Base-by-base conservation (phyloP, 2,797 vertebrate species). In the Sphaeramia orbicularis region DNA sequence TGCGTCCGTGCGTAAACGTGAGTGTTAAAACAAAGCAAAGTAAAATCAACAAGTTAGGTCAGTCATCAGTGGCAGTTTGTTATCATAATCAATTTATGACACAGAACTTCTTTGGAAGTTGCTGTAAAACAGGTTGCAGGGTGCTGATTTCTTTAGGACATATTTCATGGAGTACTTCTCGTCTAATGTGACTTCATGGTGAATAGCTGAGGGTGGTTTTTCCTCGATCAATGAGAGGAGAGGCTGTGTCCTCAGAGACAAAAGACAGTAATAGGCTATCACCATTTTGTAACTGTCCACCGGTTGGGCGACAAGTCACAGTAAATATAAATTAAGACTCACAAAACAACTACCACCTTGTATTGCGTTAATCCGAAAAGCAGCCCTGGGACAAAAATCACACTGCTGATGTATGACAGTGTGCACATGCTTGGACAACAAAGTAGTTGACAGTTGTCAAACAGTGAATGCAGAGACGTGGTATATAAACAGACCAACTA, bases 1-100 rank as follows among this genome's bases (percentile, higher is more conserved):
- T 35, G 57, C 10, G 65, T 63, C 65, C 56, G 69, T 78, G 85
- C 66, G 71, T 86, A 74, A 78, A 82, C 21, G 42, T 19, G 50
- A 44, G 72, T 67, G 64, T 67, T 52, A 72, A 42, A 36, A 65
- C 43, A 14, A 40, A 52, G 15, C 71, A 42, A 30, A 41, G 65
- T 64, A 57, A 72, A 68, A 58, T 8, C 63, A 68, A 55, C 36
- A 63, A 74, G 59, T 84, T 74, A 18, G 10, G 50, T 12, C 43
- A 54, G 12, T 61, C n/a, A 19, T 12, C 50, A 45, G 13, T 7
- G 50, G 2, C 19, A 21, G 18, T 5, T 30, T 52, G 12, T 42
- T 51, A 10, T 55, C 8, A 55, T 15, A 32, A 32, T 32, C 30
- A 8, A 8, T 63, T 1, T 7, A 4, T 12, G 4, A 37, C 15